Evolutionary conservation across 1,140 invertebrate species (phyloP), one percentile per base, ranked within the genome.

Genomic region (Diabrotica undecimpunctata): DNA sequence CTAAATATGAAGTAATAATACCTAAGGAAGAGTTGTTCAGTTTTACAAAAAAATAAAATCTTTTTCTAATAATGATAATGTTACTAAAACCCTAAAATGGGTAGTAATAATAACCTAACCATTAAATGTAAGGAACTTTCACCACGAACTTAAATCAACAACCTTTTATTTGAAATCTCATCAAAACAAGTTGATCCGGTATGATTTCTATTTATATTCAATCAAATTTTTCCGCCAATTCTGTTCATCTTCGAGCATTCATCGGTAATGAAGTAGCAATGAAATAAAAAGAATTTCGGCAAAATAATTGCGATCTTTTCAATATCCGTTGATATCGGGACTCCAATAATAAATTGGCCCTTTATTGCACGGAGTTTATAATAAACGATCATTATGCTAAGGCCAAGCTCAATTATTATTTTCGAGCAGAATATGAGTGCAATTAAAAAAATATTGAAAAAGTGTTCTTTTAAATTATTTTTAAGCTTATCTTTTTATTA

Each of bases 171-270:
- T 46, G 8, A n/a, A 46, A 46, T 46, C 41, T 46, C 41, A 46
- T 46, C n/a, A 46, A 46, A n/a, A n/a, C 41, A 46, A 46, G 41
- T 46, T 46, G 41, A 46, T 8, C 8, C 41, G 41, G 8, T 46
- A 46, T 46, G 41, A 46, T 10, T n/a, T n/a, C 41, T 46, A 10
- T 46, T 46, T 46, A 46, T 46, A n/a, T 46, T 46, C n/a, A 46
- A 46, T 46, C 41, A 46, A 46, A 46, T 46, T 10, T 46, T 46
- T 46, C 41, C 41, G 41, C 41, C 41, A 46, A 46, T 46, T 46
- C 41, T 6, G 41, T 46, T n/a, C n/a, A n/a, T 46, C 6, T 46
- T 46, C 41, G n/a, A 46, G 41, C 8, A 46, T 46, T 46, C n/a
- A 46, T 46, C n/a, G n/a, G n/a, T 46, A 46, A 46, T 46, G 41